phyloP scores from a whole-genome alignment of 2,888 invertebrate genomes.

The Melanotus villosus region DNA sequence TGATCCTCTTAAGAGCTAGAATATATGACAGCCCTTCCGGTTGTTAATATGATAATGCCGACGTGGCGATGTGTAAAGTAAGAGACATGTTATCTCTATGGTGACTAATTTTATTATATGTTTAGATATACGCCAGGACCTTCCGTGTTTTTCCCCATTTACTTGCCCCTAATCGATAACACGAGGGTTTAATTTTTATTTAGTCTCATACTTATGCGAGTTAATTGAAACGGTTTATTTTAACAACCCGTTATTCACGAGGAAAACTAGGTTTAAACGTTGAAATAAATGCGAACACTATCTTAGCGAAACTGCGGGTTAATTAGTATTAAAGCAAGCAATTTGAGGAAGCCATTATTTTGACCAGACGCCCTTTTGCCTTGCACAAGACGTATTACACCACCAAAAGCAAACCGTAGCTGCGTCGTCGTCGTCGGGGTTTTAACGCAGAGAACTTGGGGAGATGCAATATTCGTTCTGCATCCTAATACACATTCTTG shows the following conservation, averaged over 20 bases:
- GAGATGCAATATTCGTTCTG: slow-evolving; percentile 25
- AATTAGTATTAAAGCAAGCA: slow-evolving; percentile 16
- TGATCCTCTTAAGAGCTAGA: slow-evolving; percentile 36
- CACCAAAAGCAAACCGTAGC: neutral
- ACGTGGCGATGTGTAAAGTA: slow-evolving; percentile 6
- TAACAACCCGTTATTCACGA: too few species aligned
- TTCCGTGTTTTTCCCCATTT: too few species aligned
- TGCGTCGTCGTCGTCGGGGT: neutral
- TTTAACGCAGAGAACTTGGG: neutral
- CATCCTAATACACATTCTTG: slow-evolving; percentile 44
- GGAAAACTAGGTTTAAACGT: too few species aligned
- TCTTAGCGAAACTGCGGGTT: neutral
- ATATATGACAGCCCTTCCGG: slow-evolving; percentile 33
- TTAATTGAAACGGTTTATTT: too few species aligned
- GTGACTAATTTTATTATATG: neutral
- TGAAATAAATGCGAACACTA: neutral
- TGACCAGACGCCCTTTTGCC: neutral
- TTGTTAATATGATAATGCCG: slow-evolving; percentile 37
- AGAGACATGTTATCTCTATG: neutral
- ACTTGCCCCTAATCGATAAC: too few species aligned
- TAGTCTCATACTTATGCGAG: too few species aligned
- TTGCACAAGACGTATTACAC: neutral
- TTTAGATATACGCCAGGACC: too few species aligned
- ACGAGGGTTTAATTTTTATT: too few species aligned
- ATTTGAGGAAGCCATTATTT: slow-evolving; percentile 9